Percentiles rank a stretch among this genome's conserved stretches.
These are phyloP conservation scores for Polydrusus pterygomalis DNA, from an alignment of 2,888 invertebrate species.

Conservation along the genomic window DNA sequence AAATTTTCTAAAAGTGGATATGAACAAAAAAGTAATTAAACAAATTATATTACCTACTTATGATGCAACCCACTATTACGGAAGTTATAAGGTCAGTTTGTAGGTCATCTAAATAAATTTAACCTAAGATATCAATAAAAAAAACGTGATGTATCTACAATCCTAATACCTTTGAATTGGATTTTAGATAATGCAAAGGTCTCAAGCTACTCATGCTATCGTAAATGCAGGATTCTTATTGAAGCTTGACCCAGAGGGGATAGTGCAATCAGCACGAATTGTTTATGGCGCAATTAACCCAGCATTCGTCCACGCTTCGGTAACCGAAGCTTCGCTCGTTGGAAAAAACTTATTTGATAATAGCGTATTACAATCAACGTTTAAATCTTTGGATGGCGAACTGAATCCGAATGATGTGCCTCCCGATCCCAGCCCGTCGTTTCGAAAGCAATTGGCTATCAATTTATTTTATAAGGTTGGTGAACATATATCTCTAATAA, in stretches of 20 bases:
- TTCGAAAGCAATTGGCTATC: conserved; percentile 81
- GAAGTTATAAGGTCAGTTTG: conserved; percentile 64
- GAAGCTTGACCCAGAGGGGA: conserved; percentile 73
- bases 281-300: conserved; percentile 80
- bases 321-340: conserved; percentile 72
- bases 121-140: too few species aligned
- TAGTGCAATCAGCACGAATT: conserved; percentile 74
- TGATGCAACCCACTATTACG: conserved; percentile 65
- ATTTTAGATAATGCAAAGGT: conserved; percentile 81
- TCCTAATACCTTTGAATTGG: too few species aligned
- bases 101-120: neutral
- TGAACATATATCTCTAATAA: too few species aligned
- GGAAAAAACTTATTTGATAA: conserved; percentile 71
- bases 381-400: conserved; percentile 74
- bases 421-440: conserved; percentile 81
- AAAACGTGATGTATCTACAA: too few species aligned
- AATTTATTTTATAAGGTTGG: conserved; percentile 87
- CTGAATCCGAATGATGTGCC: conserved; percentile 78
- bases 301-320: conserved; percentile 73
- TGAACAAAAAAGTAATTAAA: conserved; percentile 73
- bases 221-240: conserved; percentile 85
- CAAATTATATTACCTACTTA: conserved; percentile 73
- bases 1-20: conserved; percentile 71
- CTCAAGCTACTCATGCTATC: conserved; percentile 84
- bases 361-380: conserved; percentile 70